These are phyloP conservation scores for Clarias platycephalus DNA, from an alignment of 2,797 vertebrate species.

Conservation along the genomic window DNA sequence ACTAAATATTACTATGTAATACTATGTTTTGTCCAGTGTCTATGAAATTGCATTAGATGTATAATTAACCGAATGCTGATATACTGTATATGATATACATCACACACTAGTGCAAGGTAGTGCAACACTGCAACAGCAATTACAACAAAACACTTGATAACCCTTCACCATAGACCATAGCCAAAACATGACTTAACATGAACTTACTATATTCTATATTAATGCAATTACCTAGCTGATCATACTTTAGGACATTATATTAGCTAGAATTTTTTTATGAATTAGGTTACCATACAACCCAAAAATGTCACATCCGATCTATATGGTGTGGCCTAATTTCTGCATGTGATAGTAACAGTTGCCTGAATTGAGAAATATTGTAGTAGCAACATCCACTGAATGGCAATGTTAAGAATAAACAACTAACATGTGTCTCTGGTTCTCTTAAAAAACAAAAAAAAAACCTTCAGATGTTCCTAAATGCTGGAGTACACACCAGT, in stretches of 20 bases:
- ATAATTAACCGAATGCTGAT: background rate
- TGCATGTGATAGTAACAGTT: background rate
- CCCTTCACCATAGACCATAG: background rate
- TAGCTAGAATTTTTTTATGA: too few relatives aligned
- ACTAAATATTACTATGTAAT: too few relatives aligned
- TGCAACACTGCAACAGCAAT: background rate
- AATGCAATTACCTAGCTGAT: background rate
- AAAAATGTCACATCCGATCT: background rate
- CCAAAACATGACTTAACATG: background rate
- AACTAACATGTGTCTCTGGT: background rate
- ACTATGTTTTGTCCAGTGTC: background rate
- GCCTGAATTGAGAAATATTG: background rate
- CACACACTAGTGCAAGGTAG: background rate
- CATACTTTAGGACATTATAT: background rate
- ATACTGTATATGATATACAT: background rate
- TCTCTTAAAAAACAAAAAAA: fast-evolving
- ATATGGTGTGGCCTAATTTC: background rate
- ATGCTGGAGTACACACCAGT: conserved; percentile 60
- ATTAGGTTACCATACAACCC: background rate
- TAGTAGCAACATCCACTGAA: background rate
- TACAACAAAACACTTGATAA: background rate
- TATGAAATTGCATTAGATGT: background rate
- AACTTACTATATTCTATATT: background rate
- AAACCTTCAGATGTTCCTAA: background rate
- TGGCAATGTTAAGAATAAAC: background rate